Conservation (phyloP, 2,888 invertebrate species). For the Amblyteles armatorius region DNA sequence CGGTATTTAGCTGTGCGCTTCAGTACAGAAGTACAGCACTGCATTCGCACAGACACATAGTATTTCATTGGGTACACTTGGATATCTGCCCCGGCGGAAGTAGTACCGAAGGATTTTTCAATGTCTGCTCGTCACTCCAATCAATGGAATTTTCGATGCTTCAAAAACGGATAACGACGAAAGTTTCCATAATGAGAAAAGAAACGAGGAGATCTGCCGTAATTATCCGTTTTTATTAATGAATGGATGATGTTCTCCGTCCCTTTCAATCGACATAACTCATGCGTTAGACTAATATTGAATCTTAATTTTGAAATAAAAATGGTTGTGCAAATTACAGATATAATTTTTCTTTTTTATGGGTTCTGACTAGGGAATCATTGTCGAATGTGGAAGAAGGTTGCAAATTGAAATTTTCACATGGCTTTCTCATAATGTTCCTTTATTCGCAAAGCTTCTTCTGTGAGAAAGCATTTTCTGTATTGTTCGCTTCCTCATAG, state of each 20-base stretch:
- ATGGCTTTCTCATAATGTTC: no score
- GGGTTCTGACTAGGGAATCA: background rate
- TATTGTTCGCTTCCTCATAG: no score
- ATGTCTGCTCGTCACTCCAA: background rate
- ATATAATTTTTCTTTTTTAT: background rate
- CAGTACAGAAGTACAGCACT: constrained; percentile 27
- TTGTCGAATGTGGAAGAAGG: no score
- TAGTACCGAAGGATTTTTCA: constrained; percentile 10
- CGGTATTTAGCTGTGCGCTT: constrained; percentile 75
- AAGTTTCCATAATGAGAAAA: constrained; percentile 8
- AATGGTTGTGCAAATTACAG: no score
- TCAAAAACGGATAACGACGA: constrained; percentile 51
- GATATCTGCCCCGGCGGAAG: constrained; percentile 41
- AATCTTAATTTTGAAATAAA: no score
- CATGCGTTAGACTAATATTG: no score
- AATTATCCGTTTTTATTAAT: background rate
- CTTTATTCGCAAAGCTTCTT: no score
- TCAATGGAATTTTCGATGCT: constrained; percentile 21
- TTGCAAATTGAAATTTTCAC: no score
- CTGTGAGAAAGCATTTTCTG: no score
- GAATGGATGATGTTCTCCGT: no score
- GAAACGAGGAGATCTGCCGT: background rate
- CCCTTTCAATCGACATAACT: no score
- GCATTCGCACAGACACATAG: constrained; percentile 15
- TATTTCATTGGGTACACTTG: constrained; percentile 48